A percentile compares a stretch with the other conserved stretches of the same genome.
phyloP scores from a whole-genome alignment of 2,888 invertebrate genomes.

The Ectropis crepuscularia region DNA sequence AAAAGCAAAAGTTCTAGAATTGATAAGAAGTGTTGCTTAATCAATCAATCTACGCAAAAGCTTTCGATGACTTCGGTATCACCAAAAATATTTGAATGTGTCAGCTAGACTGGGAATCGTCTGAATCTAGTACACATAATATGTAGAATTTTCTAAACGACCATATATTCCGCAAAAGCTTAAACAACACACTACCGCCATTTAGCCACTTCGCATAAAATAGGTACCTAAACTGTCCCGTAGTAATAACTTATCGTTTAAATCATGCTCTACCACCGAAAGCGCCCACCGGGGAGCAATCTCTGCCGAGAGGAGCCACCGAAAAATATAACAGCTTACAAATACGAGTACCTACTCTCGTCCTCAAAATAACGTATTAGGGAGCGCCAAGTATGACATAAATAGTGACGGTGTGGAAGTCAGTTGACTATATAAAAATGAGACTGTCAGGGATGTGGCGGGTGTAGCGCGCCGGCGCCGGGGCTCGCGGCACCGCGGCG shows the following conservation, averaged over 20 bases:
- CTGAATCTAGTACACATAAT: no score
- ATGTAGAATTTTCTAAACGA: background rate
- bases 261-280: conserved; percentile 57
- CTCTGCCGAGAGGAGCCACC: conserved; percentile 55
- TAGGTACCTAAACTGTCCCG: conserved; percentile 32
- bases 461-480: conserved; percentile 79
- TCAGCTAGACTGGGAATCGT: no score
- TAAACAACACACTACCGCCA: conserved; percentile 34
- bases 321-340: conserved; percentile 72
- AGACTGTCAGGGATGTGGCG: conserved; percentile 73
- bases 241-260: conserved; percentile 56
- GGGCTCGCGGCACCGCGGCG: conserved; percentile 61
- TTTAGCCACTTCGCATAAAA: conserved; percentile 23
- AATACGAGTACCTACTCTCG: conserved; percentile 60
- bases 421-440: conserved; percentile 84
- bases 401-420: conserved; percentile 82
- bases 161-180: conserved; percentile 1
- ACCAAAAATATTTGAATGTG: no score
- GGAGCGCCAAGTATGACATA: conserved; percentile 80
- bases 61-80: no score
- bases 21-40: no score
- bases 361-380: conserved; percentile 80
- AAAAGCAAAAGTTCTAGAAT: no score
- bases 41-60: no score
- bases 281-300: conserved; percentile 64